Percentiles rank a stretch among this genome's conserved stretches.
Evolutionary conservation across 2,888 invertebrate genomes (phyloP).

Genomic region (Chouioia cunea): DNA sequence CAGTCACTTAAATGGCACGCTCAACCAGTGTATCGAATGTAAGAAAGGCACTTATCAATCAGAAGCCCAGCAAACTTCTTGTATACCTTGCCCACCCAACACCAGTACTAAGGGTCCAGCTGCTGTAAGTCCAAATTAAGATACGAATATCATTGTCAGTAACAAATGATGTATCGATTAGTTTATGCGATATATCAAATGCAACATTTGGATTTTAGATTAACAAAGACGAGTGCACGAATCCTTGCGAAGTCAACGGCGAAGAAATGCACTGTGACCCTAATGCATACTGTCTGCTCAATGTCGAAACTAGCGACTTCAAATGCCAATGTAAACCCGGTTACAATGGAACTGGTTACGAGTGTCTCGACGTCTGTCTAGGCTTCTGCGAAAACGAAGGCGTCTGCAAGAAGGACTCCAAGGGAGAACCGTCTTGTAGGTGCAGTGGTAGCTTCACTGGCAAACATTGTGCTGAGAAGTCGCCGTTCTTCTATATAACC

Average conservation of each 20-base stretch:
- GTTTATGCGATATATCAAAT: too few species aligned
- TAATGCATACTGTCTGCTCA: slow-evolving; percentile 88
- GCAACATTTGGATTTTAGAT: slow-evolving; percentile 70
- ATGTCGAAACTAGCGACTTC: slow-evolving; percentile 86
- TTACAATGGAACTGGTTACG: slow-evolving; percentile 88
- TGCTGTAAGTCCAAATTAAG: slow-evolving; percentile 74
- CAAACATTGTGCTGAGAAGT: slow-evolving; percentile 88
- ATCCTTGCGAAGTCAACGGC: slow-evolving; percentile 89
- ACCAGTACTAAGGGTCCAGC: slow-evolving; percentile 88
- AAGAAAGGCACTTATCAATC: slow-evolving; percentile 92
- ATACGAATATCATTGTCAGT: background rate
- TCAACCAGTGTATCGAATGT: slow-evolving; percentile 89
- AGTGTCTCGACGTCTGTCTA: slow-evolving; percentile 86
- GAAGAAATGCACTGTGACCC: slow-evolving; percentile 87
- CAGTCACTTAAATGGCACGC: slow-evolving; percentile 86
- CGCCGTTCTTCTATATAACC: slow-evolving; percentile 95
- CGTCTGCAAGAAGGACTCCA: slow-evolving; percentile 84
- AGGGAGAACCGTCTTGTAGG: slow-evolving; percentile 88
- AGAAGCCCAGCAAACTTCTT: slow-evolving; percentile 87
- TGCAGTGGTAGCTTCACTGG: slow-evolving; percentile 95
- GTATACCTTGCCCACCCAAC: slow-evolving; percentile 89
- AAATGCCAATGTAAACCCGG: slow-evolving; percentile 94
- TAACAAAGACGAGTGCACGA: slow-evolving; percentile 86
- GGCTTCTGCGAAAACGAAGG: slow-evolving; percentile 92
- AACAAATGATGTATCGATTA: too few species aligned